Evolutionary conservation across 1,140 invertebrate genomes (phyloP), one percentile per base, ranked within the genome.

Genomic region (Manduca sexta): DNA sequence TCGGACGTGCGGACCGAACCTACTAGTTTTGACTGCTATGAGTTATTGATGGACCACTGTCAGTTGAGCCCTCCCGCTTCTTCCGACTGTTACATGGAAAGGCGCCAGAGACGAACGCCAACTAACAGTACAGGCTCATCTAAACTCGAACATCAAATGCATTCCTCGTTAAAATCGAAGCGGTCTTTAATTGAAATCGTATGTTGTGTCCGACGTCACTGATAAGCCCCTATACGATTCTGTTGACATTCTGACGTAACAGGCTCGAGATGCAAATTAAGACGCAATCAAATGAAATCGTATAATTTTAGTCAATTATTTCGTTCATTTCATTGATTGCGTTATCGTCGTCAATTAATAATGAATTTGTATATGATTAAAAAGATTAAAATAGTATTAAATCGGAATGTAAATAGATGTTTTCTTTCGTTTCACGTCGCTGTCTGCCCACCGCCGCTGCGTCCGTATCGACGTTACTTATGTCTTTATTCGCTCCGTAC

Each of bases 151-250:
- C 65, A 60, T 60, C 65, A 63, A 63, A 68, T 57, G 64, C 69
- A 73, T 76, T 72, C 62, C 68, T 67, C 63, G 65, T 74, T 74
- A 68, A 75, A 76, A 73, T 69, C 66, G 69, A 69, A 72, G 64
- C 69, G 60, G 69, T 63, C 69, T 77, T 74, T 82, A 84, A 84
- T 84, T 84, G 81, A 84, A 81, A 77, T 82, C 74, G 71, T 82
- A 68, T 82, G 78, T 81, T 68, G 71, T 75, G 71, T 76, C 67
- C 49, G 70, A 57, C 64, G 60, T 70, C 63, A 62, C 52, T 56
- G 79, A 81, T 83, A 83, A 83, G 67, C 54, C 45, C 52, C 62
- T 56, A 68, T 60, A 60, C 48, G 45, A 53, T 55, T 65, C 60
- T 63, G 56, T 64, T 73, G 70, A 72, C 64, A 60, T 56, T 54